Evolutionary conservation across 1,140 invertebrate species (phyloP), one percentile per base, ranked within the genome.

Genomic region (Heliconius eleuchia): DNA sequence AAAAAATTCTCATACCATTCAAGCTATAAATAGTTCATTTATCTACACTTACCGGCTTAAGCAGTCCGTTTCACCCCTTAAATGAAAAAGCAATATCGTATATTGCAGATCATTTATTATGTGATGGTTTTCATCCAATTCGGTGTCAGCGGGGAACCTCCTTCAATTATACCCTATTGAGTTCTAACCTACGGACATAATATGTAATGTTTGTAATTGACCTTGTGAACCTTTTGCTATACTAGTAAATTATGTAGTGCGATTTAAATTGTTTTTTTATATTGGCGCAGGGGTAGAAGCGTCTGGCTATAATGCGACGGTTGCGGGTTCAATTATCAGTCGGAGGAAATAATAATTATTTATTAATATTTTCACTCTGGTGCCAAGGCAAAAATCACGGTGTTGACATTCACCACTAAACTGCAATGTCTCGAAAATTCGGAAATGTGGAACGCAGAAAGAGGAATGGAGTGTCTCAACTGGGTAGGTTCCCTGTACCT

Each of bases 131-230:
- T 50, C 73, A 80, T 79, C 60, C 75, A 80, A 82, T 82, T 80
- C 73, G 11, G 73, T 37, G 72, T 52, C 81, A 78, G 77, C 73
- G 76, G 78, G 76, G 70, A n/a, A 74, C 57, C 73, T 73, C 52
- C 78, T 80, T 72, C 78, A 82, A 82, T 82, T 80, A 82, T 78
- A 50, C 37, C 73, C 39, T 27, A 73, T 55, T 52, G 77, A 37
- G 77, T 57, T 52, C 74, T 78, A 55, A 74, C 50, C 55, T 74
- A 16, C 16, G 16, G 0, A 23, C 27, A 30, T 66, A 46, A 13
- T 46, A 16, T 23, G 77, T 50, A 78, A 78, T 70, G 52, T 71
- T 37, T 71, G 16, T 39, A n/a, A 71, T 39, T 9, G 34, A 71
- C 71, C 18, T 71, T 39, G 42, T 46, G 30, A 23, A 75, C 6